phyloP scores from a whole-genome alignment of 2,888 invertebrate species.

The Troglohyphantes excavatus region DNA sequence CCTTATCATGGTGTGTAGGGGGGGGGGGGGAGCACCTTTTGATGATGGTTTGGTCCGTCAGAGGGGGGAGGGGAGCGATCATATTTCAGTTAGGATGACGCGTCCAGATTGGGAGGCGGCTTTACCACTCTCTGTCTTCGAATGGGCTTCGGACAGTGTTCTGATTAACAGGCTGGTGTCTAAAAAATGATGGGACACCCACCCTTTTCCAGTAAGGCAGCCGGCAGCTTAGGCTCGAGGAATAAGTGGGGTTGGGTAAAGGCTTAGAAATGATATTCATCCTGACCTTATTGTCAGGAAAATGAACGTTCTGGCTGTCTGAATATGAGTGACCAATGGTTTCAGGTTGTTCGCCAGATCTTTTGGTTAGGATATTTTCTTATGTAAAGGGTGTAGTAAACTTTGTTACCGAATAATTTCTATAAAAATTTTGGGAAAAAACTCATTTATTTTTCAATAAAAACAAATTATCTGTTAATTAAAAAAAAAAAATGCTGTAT shows the following conservation, averaged over 20 bases:
- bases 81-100: constrained; percentile 78
- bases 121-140: constrained; percentile 61
- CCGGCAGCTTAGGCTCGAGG: not conserved
- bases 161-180: constrained; percentile 69
- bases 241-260: constrained; percentile 6
- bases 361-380: too few species aligned
- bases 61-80: constrained; percentile 62
- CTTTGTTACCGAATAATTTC: too few species aligned
- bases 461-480: too few species aligned
- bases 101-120: constrained; percentile 77
- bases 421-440: too few species aligned
- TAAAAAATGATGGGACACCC: constrained; percentile 31
- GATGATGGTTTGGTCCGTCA: constrained; percentile 21
- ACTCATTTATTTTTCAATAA: too few species aligned
- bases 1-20: constrained; percentile 54
- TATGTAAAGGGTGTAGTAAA: too few species aligned
- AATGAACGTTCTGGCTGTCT: constrained; percentile 22
- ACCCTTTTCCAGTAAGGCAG: constrained; percentile 11
- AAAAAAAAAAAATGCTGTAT: too few species aligned
- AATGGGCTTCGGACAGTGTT: constrained; percentile 69
- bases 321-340: not conserved
- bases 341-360: not conserved
- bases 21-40: constrained; percentile 56
- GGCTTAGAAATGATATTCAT: constrained; percentile 40
- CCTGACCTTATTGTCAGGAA: constrained; percentile 22